A percentile compares a stretch with the other conserved stretches of the same genome.
Evolutionary conservation across 2,888 invertebrate genomes (phyloP).

Genomic region (Ophion slaviceki): DNA sequence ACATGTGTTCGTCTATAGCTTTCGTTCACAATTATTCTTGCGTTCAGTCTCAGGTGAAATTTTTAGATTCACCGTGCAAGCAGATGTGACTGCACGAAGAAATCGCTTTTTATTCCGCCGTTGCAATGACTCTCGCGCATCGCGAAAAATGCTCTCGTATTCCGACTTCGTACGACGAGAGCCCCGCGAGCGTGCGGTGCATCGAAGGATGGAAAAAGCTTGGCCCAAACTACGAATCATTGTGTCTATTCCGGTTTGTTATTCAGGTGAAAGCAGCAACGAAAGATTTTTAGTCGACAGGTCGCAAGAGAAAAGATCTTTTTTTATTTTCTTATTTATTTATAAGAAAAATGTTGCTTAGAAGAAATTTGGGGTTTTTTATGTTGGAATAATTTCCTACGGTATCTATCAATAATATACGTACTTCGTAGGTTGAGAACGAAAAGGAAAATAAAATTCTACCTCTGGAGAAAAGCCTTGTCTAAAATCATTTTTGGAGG

Average conservation of each 20-base stretch:
- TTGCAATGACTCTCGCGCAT: constrained; percentile 21
- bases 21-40: constrained; percentile 27
- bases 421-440: too few species aligned
- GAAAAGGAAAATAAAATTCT: too few species aligned
- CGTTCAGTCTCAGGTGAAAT: constrained; percentile 45
- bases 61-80: constrained; percentile 24
- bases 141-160: constrained; percentile 38
- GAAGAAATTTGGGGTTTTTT: too few species aligned
- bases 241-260: background rate
- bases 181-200: constrained; percentile 44
- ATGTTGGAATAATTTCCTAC: too few species aligned
- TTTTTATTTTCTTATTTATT: too few species aligned
- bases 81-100: background rate
- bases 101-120: constrained; percentile 2
- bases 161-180: constrained; percentile 32
- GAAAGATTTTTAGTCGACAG: background rate
- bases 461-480: too few species aligned
- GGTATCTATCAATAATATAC: too few species aligned
- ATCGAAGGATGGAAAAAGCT: constrained; percentile 17
- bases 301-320: background rate
- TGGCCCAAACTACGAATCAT: background rate
- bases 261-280: background rate
- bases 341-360: too few species aligned
- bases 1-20: background rate
- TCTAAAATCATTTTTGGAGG: too few species aligned